phyloP scores from a whole-genome alignment of 2,888 invertebrate species.

The Clivina fossor region DNA sequence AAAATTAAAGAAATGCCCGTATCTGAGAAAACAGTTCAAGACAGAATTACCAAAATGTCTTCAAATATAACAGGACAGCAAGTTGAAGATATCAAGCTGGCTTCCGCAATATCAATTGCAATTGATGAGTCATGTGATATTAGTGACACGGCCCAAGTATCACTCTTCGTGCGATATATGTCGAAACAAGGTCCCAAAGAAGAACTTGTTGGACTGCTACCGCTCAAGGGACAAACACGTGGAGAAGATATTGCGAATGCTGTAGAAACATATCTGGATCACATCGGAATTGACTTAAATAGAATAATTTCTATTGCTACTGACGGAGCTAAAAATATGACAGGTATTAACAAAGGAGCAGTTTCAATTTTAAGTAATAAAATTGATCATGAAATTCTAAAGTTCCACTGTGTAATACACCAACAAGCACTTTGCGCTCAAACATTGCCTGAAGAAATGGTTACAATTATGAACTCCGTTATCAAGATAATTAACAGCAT shows the following conservation, averaged over 20 bases:
- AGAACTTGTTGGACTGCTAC: conserved; percentile 39
- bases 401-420: conserved; percentile 44
- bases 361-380: conserved; percentile 41
- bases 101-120: conserved; percentile 42
- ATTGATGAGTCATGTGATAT: conserved; percentile 40
- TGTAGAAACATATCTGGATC: conserved; percentile 38
- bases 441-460: conserved; percentile 43
- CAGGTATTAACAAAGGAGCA: conserved; percentile 39
- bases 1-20: conserved; percentile 40
- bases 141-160: conserved; percentile 42
- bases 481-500: conserved; percentile 41
- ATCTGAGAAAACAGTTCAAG: conserved; percentile 41
- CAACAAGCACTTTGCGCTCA: conserved; percentile 44
- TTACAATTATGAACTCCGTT: conserved; percentile 40
- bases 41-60: conserved; percentile 43
- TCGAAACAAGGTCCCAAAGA: conserved; percentile 36
- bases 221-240: conserved; percentile 38
- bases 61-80: conserved; percentile 40
- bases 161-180: conserved; percentile 40
- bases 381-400: conserved; percentile 40
- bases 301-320: conserved; percentile 41
- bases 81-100: conserved; percentile 42
- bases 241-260: conserved; percentile 44
- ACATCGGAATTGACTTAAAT: conserved; percentile 39
- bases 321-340: conserved; percentile 42